Evolutionary conservation across 2,888 invertebrate species (phyloP), one percentile per base, ranked within the genome.

Genomic region (Aporophyla lueneburgensis): DNA sequence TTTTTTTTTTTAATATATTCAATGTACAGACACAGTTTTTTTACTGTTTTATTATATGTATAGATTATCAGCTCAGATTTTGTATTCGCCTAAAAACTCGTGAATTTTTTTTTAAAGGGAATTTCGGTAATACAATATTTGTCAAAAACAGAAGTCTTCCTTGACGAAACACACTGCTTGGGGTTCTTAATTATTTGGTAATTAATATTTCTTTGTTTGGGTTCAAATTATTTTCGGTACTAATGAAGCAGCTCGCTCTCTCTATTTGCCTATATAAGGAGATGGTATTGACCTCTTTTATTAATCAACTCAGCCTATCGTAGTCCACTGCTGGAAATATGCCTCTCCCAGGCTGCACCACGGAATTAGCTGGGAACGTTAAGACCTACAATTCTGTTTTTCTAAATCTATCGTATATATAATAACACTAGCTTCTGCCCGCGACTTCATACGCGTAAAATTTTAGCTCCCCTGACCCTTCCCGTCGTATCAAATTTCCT

Each of bases 161-260:
- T 53, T 65, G 24, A 72, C 4, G 4, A 74, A 33, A 77, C 5
- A 56, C 12, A 9, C 14, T 53, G 14, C 9, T 21, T 19, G 10
- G 59, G 19, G 10, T 27, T 43, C 43, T 3, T 24, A 19, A 24
- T 24, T 58, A 24, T 16, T 24, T 16, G 43, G 0, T 21, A 16
- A 16, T n/a, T 33, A 40, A 49, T 10, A 7, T 46, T 54, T 49
- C 4, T 33, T 49, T 33, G 27, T 56, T 33, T 90, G 33, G 9
- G 21, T 10, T 16, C n/a, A 21, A 21, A 9, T 21, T 12, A 7
- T 14, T 43, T 43, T 43, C 5, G 24, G 19, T 19, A 12, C 12
- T 5, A 9, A 6, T 21, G 24, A 43, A 43, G 19, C 12, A 16
- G 7, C 5, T 56, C 9, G 33, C 33, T 14, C 10, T 10, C 10